Evolutionary conservation across 2,113 vertebrate genomes (phyloP).

Genomic region (Epinephelus lanceolatus): DNA sequence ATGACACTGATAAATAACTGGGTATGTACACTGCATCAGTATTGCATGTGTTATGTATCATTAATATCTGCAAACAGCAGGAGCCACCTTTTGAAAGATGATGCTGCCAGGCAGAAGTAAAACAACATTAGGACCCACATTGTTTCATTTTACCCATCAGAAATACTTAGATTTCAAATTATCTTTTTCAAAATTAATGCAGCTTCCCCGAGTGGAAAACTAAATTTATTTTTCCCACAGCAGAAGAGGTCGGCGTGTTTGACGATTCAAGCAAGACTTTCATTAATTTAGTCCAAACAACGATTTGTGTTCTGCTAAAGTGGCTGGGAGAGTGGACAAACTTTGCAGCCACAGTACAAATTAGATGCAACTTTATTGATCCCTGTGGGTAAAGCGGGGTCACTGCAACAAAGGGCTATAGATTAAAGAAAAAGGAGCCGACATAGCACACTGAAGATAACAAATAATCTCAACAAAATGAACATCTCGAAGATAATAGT

Average conservation of each 20-base stretch:
- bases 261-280: slow-evolving; percentile 49
- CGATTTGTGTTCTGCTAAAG: slow-evolving; percentile 63
- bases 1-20: slow-evolving; percentile 10
- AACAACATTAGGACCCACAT: slow-evolving; percentile 1
- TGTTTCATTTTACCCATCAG: slow-evolving; percentile 19
- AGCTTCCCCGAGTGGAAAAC: slow-evolving; percentile 4
- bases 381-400: slow-evolving; percentile 36
- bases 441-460: neutral
- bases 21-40: neutral
- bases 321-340: slow-evolving; percentile 44
- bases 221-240: slow-evolving; percentile 28
- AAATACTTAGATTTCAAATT: slow-evolving; percentile 27
- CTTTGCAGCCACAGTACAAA: slow-evolving; percentile 53
- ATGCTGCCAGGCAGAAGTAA: slow-evolving; percentile 22
- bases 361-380: slow-evolving; percentile 72
- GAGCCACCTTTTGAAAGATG: slow-evolving; percentile 14
- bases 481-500: slow-evolving; percentile 16
- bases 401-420: slow-evolving; percentile 20
- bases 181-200: slow-evolving; percentile 21
- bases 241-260: slow-evolving; percentile 14
- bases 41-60: slow-evolving; percentile 18
- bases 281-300: slow-evolving; percentile 63
- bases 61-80: slow-evolving; percentile 2
- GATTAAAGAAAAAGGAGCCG: neutral
- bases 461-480: slow-evolving; percentile 18